These are phyloP conservation scores for Drosophila takahashii DNA, from an alignment of 1,140 invertebrate genomes.

Conservation along the genomic window DNA sequence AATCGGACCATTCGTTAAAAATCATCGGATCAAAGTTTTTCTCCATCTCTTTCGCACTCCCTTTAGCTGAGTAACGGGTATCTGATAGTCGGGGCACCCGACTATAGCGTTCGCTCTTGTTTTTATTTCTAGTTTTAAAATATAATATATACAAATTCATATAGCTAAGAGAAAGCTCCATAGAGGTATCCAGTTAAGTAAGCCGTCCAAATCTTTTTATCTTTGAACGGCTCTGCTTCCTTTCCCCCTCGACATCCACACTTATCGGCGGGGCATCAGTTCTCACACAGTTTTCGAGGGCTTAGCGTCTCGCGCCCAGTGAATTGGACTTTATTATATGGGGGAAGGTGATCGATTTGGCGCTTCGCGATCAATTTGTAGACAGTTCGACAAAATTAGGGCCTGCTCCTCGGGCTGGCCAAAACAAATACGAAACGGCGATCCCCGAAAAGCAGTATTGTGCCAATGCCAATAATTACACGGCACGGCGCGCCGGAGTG, in stretches of 20 bases:
- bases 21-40: too few species aligned
- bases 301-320: conserved; percentile 45
- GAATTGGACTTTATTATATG: conserved; percentile 71
- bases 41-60: too few species aligned
- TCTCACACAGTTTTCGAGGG: conserved; percentile 55
- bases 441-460: conserved; percentile 56
- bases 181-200: background rate
- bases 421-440: conserved; percentile 65
- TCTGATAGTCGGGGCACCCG: too few species aligned
- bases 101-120: too few species aligned
- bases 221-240: background rate
- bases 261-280: conserved; percentile 63
- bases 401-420: conserved; percentile 19
- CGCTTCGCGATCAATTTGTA: conserved; percentile 84
- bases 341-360: conserved; percentile 83
- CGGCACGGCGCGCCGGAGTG: conserved; percentile 61
- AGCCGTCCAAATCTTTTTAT: conserved; percentile 11
- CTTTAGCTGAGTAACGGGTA: too few species aligned
- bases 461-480: conserved; percentile 79
- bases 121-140: background rate
- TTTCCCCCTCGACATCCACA: conserved; percentile 17
- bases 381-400: conserved; percentile 78
- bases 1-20: too few species aligned
- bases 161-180: background rate
- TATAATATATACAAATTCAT: background rate